These are phyloP conservation scores for Rutilus rutilus DNA, from an alignment of 2,113 vertebrate genomes.

Conservation along the genomic window DNA sequence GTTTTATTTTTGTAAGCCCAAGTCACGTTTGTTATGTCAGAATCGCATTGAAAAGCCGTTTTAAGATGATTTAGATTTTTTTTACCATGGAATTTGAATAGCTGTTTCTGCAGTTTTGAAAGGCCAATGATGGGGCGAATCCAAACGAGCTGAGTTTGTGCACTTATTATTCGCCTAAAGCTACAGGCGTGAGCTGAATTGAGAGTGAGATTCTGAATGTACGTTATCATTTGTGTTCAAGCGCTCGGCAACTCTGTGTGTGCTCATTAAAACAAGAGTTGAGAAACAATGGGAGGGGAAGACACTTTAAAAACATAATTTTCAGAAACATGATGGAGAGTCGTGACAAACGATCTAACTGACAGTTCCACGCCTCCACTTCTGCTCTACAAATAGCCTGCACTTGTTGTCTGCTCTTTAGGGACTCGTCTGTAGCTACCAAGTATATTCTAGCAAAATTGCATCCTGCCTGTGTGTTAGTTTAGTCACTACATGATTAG, in stretches of 20 bases:
- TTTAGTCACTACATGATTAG: neutral
- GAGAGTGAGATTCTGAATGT: conserved; percentile 36
- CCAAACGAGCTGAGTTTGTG: conserved; percentile 18
- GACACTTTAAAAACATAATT: conserved; percentile 10
- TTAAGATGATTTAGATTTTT: neutral
- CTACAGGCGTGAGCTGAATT: conserved; percentile 28
- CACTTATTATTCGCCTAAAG: conserved; percentile 27
- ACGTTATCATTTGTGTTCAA: conserved; percentile 45
- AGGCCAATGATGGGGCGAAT: neutral
- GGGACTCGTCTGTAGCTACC: conserved; percentile 4
- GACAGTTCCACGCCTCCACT: conserved; percentile 29
- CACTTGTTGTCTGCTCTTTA: conserved; percentile 29
- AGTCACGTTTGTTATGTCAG: neutral
- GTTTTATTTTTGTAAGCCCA: neutral
- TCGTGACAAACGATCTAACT: conserved; percentile 1
- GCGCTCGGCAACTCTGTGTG: conserved; percentile 9
- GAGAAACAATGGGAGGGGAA: conserved; percentile 8
- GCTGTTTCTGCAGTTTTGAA: neutral
- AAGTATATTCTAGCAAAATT: neutral
- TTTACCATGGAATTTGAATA: neutral
- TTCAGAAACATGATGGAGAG: conserved; percentile 28
- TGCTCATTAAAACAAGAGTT: conserved; percentile 44
- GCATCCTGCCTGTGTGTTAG: neutral
- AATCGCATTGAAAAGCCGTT: neutral
- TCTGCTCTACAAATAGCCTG: conserved; percentile 30